A percentile compares a stretch with the other conserved stretches of the same genome.
phyloP scores from a whole-genome alignment of 2,888 invertebrate genomes.

The Drosophila atripex region DNA sequence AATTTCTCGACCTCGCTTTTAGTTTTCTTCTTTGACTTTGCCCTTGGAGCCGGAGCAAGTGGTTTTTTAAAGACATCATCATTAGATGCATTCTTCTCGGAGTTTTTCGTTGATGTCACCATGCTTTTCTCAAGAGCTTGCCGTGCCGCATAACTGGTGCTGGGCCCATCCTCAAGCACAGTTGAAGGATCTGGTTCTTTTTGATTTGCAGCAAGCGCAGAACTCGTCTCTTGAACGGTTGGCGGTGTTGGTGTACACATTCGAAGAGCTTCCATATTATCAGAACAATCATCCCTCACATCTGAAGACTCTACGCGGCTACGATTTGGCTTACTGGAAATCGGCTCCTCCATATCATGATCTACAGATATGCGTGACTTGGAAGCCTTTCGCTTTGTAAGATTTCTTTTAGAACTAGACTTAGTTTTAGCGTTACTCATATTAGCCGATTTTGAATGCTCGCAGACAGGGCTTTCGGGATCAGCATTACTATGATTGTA shows the following conservation, averaged over 20 bases:
- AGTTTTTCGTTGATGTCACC: not conserved
- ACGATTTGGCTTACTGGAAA: not conserved
- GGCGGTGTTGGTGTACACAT: constrained; percentile 11
- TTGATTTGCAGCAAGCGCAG: not conserved
- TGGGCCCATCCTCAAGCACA: constrained; percentile 24
- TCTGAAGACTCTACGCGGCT: not conserved
- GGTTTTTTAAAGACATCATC: constrained; percentile 63
- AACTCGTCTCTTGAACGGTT: not conserved
- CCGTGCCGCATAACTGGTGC: constrained; percentile 29
- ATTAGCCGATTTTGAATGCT: not conserved
- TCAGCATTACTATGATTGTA: not conserved
- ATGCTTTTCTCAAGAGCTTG: constrained; percentile 7
- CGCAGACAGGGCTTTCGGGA: not conserved
- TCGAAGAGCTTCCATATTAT: constrained; percentile 2
- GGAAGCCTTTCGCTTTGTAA: not conserved
- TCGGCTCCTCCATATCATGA: not conserved
- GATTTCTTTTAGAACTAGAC: not conserved
- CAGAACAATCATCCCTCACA: not conserved
- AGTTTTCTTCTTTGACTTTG: not conserved
- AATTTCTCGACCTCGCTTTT: constrained; percentile 24
- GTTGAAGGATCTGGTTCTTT: not conserved
- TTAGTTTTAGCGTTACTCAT: not conserved
- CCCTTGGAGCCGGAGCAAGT: constrained; percentile 36
- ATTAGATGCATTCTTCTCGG: not conserved
- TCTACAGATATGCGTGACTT: not conserved